These are phyloP conservation scores for Todiramphus chloris DNA, from an alignment of 2,113 vertebrate species.

Conservation along the genomic window DNA sequence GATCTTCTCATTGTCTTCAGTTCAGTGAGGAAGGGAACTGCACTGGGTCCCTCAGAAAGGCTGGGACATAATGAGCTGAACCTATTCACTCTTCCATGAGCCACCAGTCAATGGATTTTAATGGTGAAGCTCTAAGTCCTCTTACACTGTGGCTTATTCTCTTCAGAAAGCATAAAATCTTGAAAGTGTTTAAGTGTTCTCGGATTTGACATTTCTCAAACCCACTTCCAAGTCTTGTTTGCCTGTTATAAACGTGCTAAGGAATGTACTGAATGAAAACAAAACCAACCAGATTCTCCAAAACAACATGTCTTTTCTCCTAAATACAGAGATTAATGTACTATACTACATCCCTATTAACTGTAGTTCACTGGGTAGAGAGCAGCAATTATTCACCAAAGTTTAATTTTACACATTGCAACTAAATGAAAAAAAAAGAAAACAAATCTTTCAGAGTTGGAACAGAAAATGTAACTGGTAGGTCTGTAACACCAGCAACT, in stretches of 20 bases:
- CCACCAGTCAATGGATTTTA: neutral
- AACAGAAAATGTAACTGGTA: neutral
- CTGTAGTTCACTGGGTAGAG: neutral
- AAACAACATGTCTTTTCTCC: neutral
- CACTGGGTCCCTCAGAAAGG: neutral
- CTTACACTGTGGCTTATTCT: neutral
- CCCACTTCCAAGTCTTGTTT: neutral
- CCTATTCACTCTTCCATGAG: neutral
- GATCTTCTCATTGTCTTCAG: neutral
- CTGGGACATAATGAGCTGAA: neutral
- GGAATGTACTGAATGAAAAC: neutral
- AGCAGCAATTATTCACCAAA: neutral
- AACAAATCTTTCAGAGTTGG: neutral
- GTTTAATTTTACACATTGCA: neutral
- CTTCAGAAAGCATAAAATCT: neutral
- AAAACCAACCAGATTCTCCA: neutral
- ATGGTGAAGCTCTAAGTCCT: neutral
- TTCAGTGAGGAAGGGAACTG: neutral
- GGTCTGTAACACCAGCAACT: neutral
- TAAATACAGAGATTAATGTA: constrained; percentile 20
- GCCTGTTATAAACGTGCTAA: neutral
- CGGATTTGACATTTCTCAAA: neutral
- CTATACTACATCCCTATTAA: neutral
- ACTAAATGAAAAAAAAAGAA: neutral
- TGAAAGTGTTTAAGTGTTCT: neutral